phyloP scores from a whole-genome alignment of 2,797 vertebrate genomes.

The Sebastes iracundus region DNA sequence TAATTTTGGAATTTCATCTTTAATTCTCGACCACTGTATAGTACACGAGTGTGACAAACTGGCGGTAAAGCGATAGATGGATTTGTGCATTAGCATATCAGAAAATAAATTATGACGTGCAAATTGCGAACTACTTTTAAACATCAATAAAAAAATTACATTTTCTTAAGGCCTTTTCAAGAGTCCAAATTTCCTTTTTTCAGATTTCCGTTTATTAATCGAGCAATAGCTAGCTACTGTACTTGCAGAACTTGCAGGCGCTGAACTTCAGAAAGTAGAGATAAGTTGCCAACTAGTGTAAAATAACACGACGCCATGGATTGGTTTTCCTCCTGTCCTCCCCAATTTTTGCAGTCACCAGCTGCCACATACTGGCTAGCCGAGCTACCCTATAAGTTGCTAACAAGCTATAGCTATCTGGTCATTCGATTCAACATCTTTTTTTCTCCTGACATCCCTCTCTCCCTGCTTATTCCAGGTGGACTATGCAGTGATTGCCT shows the following conservation, averaged over 20 bases:
- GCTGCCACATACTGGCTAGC: background rate
- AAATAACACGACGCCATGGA: background rate
- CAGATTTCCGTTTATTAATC: background rate
- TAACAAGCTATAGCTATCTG: background rate
- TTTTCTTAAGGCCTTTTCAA: too few species aligned
- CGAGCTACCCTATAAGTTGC: background rate
- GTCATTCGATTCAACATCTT: background rate
- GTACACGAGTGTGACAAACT: background rate
- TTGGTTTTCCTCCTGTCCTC: background rate
- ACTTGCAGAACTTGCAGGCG: too few species aligned
- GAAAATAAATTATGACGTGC: fast-evolving
- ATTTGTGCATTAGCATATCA: background rate
- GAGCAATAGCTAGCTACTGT: background rate
- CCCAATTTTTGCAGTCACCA: background rate
- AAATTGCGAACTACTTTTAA: too few species aligned
- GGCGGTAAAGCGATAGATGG: background rate
- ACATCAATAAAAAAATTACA: too few species aligned
- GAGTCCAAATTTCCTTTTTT: background rate
- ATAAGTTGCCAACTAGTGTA: background rate
- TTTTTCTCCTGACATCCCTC: background rate
- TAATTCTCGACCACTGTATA: background rate
- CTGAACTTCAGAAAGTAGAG: background rate
- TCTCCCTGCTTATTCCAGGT: slow-evolving; percentile 85
- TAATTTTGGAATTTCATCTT: background rate
- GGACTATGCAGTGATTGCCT: slow-evolving; percentile 92